Percentiles rank a stretch among this genome's conserved stretches.
Conservation (phyloP, 1,140 invertebrate genomes). For the Octopus sinensis region DNA sequence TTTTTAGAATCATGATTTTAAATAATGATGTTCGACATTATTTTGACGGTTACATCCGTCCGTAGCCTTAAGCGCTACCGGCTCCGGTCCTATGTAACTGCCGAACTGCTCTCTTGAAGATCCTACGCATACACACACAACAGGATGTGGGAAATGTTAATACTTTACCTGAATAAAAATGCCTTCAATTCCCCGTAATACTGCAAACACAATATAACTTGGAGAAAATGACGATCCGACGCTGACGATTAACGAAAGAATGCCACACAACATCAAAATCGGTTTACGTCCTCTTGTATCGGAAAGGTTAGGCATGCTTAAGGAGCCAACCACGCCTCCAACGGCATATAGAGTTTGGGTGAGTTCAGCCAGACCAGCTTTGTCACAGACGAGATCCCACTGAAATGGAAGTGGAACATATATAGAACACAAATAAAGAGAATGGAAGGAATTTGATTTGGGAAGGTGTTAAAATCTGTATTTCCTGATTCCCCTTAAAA, state of each 20-base stretch:
- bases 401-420: constrained; percentile 23
- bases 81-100: too few relatives aligned
- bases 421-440: neutral
- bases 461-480: too few relatives aligned
- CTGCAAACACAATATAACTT: constrained; percentile 20
- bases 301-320: constrained; percentile 28
- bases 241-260: constrained; percentile 11
- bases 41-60: too few relatives aligned
- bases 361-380: constrained; percentile 30
- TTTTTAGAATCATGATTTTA: too few relatives aligned
- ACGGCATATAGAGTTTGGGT: constrained; percentile 35
- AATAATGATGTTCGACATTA: too few relatives aligned
- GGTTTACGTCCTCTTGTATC: constrained; percentile 38
- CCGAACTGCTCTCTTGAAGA: too few relatives aligned
- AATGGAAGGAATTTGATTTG: too few relatives aligned
- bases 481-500: too few relatives aligned
- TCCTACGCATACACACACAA: too few relatives aligned
- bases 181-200: constrained; percentile 26
- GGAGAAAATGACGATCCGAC: constrained; percentile 22
- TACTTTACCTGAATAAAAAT: constrained; percentile 29
- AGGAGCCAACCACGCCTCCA: constrained; percentile 34
- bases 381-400: constrained; percentile 47
- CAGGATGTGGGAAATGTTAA: too few relatives aligned
- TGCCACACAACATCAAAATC: constrained; percentile 22
- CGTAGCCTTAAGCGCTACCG: too few relatives aligned